These are phyloP conservation scores for Cardiocondyla obscurior DNA, from an alignment of 1,140 invertebrate species.

Conservation along the genomic window DNA sequence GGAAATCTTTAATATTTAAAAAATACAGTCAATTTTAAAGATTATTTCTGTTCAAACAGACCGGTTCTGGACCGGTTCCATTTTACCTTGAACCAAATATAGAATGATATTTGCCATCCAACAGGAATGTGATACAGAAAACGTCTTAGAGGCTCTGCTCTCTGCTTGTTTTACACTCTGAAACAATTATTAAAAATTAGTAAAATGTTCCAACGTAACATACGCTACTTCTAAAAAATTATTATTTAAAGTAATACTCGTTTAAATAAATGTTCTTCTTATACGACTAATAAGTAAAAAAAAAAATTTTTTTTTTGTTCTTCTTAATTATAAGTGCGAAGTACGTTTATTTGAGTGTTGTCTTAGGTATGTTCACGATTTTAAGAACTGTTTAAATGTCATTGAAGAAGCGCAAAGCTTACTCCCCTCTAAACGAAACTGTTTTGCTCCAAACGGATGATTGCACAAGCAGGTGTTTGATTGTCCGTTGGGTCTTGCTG, in stretches of 20 bases:
- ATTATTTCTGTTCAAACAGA: not conserved
- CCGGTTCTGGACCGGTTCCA: not conserved
- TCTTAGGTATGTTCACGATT: not conserved
- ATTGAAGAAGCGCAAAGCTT: not conserved
- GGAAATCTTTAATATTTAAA: not conserved
- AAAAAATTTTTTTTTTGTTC: too few species aligned
- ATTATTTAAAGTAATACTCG: not conserved
- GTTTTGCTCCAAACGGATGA: constrained; percentile 20
- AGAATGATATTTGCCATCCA: too few species aligned
- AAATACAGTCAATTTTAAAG: not conserved
- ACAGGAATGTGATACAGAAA: not conserved
- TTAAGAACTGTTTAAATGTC: not conserved
- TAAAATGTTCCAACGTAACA: not conserved
- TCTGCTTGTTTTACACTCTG: not conserved
- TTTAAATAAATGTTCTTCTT: not conserved
- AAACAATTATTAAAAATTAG: not conserved
- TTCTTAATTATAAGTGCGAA: not conserved
- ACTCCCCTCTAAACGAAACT: not conserved
- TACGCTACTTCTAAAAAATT: not conserved
- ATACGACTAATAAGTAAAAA: too few species aligned
- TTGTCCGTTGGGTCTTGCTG: constrained; percentile 57
- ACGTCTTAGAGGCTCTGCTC: not conserved
- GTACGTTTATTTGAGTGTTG: not conserved
- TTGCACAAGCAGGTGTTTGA: constrained; percentile 72
- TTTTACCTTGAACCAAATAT: constrained; percentile 11